phyloP scores from a whole-genome alignment of 2,888 invertebrate species.

The Habroteleia sp. region DNA sequence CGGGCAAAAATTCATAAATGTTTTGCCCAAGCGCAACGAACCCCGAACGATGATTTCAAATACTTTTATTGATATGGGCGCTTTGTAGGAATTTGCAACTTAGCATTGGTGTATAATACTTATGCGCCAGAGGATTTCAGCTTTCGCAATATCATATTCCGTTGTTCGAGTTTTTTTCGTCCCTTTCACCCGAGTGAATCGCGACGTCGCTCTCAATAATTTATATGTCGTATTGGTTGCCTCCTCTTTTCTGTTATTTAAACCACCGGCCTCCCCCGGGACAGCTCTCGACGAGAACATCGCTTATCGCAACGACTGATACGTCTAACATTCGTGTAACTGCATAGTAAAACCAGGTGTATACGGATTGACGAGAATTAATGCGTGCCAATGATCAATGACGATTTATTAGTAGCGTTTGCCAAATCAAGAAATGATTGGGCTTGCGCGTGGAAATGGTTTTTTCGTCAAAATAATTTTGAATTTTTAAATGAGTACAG shows the following conservation, averaged over 20 bases:
- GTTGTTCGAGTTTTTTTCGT: neutral
- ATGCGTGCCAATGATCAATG: too few relatives aligned
- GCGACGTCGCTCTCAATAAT: conserved; percentile 16
- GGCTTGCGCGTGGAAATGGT: too few relatives aligned
- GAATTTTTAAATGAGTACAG: too few relatives aligned
- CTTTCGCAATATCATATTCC: conserved; percentile 17
- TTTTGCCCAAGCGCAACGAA: neutral
- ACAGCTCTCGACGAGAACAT: conserved; percentile 10
- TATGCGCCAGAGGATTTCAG: conserved; percentile 22
- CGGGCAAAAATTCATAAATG: conserved; percentile 9
- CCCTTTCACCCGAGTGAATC: neutral
- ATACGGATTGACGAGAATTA: too few relatives aligned
- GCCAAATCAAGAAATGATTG: too few relatives aligned
- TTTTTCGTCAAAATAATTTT: too few relatives aligned
- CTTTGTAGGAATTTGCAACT: conserved; percentile 24
- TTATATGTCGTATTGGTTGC: conserved; percentile 29
- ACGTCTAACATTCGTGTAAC: conserved; percentile 12
- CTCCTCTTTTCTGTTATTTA: conserved; percentile 29
- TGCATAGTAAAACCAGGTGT: too few relatives aligned
- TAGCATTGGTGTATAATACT: conserved; percentile 27
- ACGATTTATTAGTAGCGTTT: too few relatives aligned
- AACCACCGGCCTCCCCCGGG: conserved; percentile 5
- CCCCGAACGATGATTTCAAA: conserved; percentile 6
- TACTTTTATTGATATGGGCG: conserved; percentile 28
- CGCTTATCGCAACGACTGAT: conserved; percentile 10